These are phyloP conservation scores for Paedocypris sp. DNA, from an alignment of 2,113 vertebrate species.

Conservation along the genomic window DNA sequence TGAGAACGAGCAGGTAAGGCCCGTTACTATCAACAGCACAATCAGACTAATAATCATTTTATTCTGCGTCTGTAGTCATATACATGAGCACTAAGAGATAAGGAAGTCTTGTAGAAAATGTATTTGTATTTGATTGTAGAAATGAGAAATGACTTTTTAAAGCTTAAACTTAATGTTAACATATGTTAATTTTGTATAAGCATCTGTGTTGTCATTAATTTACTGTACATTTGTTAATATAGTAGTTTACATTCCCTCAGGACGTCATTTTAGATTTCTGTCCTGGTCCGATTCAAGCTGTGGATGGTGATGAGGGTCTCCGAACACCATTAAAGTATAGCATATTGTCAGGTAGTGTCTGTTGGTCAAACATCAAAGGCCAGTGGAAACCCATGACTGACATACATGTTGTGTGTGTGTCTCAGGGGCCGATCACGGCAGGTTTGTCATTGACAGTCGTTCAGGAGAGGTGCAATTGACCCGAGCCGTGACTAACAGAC, in stretches of 20 bases:
- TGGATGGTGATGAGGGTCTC: constrained; percentile 66
- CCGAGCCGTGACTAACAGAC: constrained; percentile 40
- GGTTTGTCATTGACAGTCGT: constrained; percentile 52
- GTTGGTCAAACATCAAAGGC: not conserved
- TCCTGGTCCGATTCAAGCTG: constrained; percentile 65
- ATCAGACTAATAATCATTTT: too few species aligned
- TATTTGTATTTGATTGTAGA: too few species aligned
- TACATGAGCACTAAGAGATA: too few species aligned
- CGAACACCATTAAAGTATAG: constrained; percentile 54
- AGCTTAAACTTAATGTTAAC: too few species aligned
- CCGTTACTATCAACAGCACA: not conserved
- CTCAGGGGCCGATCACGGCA: constrained; percentile 47
- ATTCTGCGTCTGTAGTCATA: too few species aligned
- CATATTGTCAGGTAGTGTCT: constrained; percentile 62
- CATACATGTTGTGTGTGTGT: not conserved
- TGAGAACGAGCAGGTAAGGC: constrained; percentile 55
- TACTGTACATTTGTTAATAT: constrained; percentile 11
- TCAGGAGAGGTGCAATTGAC: constrained; percentile 49
- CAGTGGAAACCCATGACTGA: not conserved
- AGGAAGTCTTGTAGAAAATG: too few species aligned
- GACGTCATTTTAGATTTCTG: constrained; percentile 54
- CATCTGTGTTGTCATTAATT: not conserved
- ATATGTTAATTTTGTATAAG: too few species aligned
- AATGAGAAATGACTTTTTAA: too few species aligned
- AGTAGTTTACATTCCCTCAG: too few species aligned